Percentiles rank a stretch among this genome's conserved stretches.
phyloP scores from a whole-genome alignment of 2,113 vertebrate genomes.

The Uria aalge region DNA sequence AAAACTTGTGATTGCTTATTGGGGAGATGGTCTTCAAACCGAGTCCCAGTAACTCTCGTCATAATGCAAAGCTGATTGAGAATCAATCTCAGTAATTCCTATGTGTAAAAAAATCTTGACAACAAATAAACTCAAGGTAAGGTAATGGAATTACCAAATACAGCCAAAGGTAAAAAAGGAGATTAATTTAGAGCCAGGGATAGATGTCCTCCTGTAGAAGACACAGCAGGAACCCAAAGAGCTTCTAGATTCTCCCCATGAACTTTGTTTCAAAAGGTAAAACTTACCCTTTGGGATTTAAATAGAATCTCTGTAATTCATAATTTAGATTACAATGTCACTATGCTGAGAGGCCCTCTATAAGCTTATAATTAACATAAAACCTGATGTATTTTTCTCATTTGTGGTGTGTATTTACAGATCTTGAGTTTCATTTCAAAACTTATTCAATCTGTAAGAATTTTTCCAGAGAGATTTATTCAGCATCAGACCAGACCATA shows the following conservation, averaged over 20 bases:
- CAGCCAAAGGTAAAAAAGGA: not conserved
- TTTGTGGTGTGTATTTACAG: not conserved
- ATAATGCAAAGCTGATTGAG: not conserved
- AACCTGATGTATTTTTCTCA: not conserved
- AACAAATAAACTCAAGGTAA: not conserved
- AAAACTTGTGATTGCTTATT: not conserved
- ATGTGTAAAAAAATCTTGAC: not conserved
- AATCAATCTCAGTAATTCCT: not conserved
- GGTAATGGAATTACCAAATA: not conserved
- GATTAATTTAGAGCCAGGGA: not conserved
- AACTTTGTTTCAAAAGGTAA: not conserved
- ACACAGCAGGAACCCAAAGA: not conserved
- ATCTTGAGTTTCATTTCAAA: not conserved
- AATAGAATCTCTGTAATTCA: not conserved
- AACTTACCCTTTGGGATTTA: not conserved
- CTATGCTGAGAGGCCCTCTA: not conserved
- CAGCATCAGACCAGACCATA: not conserved
- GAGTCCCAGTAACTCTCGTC: not conserved
- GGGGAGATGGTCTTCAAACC: not conserved
- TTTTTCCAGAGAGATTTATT: not conserved
- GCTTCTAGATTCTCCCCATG: not conserved
- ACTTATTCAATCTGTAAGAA: not conserved
- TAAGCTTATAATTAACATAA: not conserved
- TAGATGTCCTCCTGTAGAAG: not conserved
- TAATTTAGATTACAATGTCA: not conserved